Base-by-base conservation (phyloP, 2,888 invertebrate species). In the Plebejus melissa region DNA sequence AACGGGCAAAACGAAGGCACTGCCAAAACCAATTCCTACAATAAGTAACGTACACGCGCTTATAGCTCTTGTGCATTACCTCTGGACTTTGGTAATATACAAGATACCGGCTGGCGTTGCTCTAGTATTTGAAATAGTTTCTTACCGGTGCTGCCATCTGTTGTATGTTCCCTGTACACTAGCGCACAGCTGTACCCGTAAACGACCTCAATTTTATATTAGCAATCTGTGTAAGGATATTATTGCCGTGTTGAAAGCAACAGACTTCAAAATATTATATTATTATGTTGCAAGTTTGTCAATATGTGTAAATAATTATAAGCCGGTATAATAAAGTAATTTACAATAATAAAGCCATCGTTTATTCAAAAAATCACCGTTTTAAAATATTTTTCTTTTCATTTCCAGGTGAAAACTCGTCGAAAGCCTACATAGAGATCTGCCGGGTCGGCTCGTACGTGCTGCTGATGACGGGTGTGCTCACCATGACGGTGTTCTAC, bases 401-500 rank as follows among this genome's bases (percentile, higher is more conserved):
- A 46, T 77, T 57, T 75, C 65, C 82, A 91, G 92, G 92, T 78
- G 92, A 92, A 79, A 88, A 91, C 80, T 82, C 82, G 11, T 82
- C 81, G 3, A 86, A 85, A 71, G 79, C 77, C 0, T 79, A 80
- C 76, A 82, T 90, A 22, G 76, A 79, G 41, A 84, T 76, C 79
- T 81, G 75, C 69, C 87, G 90, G 41, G 77, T 85, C 76, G 74
- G 83, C 16, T 91, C 93, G 0, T 83, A 77, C 4, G 76, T 84
- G 2, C 46, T 85, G 1, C 81, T 93, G 60, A 60, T 80, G 32
- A 79, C 78, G 0, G 89, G 86, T 7, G 77, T 80, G 13, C 76
- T 82, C 41, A 77, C 82, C 0, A 85, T 87, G 1, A 76, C 77
- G 4, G 46, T 80, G 1, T 80, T 87, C 80, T 89, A 85, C 80